Evolutionary conservation across 1,140 invertebrate species (phyloP), one percentile per base, ranked within the genome.

Genomic region (Drosophila sp.): DNA sequence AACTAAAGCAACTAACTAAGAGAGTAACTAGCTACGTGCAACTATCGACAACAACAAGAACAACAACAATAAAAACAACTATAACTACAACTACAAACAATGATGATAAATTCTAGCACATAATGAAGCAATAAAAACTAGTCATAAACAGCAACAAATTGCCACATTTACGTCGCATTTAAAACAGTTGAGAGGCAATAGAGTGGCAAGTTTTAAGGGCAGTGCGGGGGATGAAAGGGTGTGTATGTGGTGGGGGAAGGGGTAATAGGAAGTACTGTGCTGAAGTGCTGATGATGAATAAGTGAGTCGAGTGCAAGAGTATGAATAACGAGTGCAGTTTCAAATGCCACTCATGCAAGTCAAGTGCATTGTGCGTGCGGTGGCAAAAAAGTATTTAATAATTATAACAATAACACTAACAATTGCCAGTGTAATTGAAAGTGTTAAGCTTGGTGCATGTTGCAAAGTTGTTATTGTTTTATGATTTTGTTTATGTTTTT

Each of bases 401-500:
- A 53, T 29, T 11, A n/a, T 6, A 32, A 48, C 58, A 25, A 53
- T 14, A 4, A 41, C 18, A 40, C 11, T n/a, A 34, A 25, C 2
- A 34, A 48, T 48, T 61, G 27, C 36, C 13, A 62, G 21, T 16
- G 34, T 16, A 65, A 11, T 14, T 14, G 13, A 34, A 58, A 48
- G 64, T 50, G 32, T 27, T 45, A 41, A 13, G 13, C 25, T 32
- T 7, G 11, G 43, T 62, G 58, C 45, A 25, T 32, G 29, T 38
- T 34, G 43, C 38, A 40, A 50, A 27, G n/a, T 40, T 92, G 92
- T 56, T 46, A 27, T 25, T 27, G 57, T 27, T 16, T 2, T 18
- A 11, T 43, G 16, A 13, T 45, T 16, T n/a, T 13, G 13, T 14
- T 5, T 56, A 59, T 80, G 76, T 40, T 53, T 92, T 92, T 92